These are phyloP conservation scores for Monarcha castaneiventris DNA, from an alignment of 2,113 vertebrate species.

Conservation along the genomic window DNA sequence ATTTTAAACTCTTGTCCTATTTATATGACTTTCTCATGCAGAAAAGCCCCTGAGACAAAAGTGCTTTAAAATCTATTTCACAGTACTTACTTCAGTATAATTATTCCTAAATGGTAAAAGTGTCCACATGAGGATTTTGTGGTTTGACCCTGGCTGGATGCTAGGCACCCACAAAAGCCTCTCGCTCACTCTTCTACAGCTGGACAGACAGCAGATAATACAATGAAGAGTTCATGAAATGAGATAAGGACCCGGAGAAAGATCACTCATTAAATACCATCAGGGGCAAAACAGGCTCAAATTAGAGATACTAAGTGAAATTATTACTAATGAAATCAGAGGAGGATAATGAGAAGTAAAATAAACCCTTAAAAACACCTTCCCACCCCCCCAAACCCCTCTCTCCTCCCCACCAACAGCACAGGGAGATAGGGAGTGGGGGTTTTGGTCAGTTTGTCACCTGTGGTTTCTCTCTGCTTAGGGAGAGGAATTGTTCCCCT, in stretches of 20 bases:
- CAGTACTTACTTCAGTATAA: constrained; percentile 22
- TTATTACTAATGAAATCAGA: background rate
- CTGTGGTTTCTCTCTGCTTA: background rate
- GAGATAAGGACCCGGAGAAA: background rate
- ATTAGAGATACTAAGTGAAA: background rate
- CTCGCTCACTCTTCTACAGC: fast-evolving
- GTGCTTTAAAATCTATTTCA: background rate
- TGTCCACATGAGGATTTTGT: background rate
- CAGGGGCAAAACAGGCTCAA: background rate
- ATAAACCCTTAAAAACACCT: background rate
- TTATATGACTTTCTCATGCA: background rate
- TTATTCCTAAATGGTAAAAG: background rate
- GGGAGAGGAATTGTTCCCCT: background rate
- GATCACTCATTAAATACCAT: background rate
- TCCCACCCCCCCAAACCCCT: background rate
- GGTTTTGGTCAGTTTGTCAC: background rate
- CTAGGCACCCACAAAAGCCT: background rate
- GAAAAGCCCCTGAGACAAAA: background rate
- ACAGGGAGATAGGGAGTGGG: background rate
- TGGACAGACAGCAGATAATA: background rate
- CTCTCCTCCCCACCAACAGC: background rate
- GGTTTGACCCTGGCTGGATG: fast-evolving
- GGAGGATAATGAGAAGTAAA: background rate
- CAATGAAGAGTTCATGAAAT: background rate
- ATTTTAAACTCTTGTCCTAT: constrained; percentile 1